Base-by-base conservation (phyloP, 2,113 vertebrate species). In the Clarias batrachus region DNA sequence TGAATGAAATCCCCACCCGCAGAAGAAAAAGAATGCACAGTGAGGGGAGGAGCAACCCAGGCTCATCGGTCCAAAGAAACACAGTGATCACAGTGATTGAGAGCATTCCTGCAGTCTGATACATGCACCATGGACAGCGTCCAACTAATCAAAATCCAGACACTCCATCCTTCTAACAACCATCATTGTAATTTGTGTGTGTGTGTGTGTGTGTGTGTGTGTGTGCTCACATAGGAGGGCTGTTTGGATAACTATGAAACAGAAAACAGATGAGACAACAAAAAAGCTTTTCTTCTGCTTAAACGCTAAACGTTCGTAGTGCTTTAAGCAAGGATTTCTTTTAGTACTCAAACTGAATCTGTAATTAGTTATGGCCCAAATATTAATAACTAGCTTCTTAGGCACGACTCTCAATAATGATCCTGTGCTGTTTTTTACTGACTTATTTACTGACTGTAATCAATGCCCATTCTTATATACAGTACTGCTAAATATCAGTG, bases 51-150 rank as follows among this genome's bases (percentile, higher is more conserved):
- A 56, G 27, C 5, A 70, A 48, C n/a, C 84, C 11, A 5, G 41
- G 21, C 17, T 79, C 60, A 65, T 30, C 4, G 62, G 74, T 56
- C 74, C 14, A 56, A 59, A 37, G 66, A 59, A 87, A 68, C 65
- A 71, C 82, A 30, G 48, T 84, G 77, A 89, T 87, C 65, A 71
- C 82, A 30, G 48, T 84, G 77, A 89, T 87, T 59, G 81, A 57
- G 81, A 84, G 68, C 77, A 89, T 87, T 87, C 68, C 82, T 86
- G 27, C 48, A 76, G 41, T 81, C 77, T 87, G 82, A 89, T 5
- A 27, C 60, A 89, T 84, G 25, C 62, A 80, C 48, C 59, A 33
- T 81, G 82, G 59, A 89, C 73, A 30, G 37, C 66, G 62, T 87
- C 85, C 82, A 87, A 81, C 57, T 23, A 41, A 30, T 89, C 81